phyloP scores from a whole-genome alignment of 1,140 invertebrate genomes.

The Calephelis virginiensis region DNA sequence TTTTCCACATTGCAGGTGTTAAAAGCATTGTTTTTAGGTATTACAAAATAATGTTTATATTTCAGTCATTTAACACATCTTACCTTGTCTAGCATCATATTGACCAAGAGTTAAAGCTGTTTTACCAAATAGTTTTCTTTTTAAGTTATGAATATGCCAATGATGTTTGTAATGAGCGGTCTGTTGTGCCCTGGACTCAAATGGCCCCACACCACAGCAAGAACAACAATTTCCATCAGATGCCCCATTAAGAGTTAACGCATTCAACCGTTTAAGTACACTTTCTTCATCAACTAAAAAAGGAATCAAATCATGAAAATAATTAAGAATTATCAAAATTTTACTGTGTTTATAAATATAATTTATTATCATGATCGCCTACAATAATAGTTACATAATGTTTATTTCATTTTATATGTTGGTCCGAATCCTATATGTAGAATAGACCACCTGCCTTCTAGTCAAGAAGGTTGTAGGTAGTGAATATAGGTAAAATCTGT shows the following conservation, averaged over 20 bases:
- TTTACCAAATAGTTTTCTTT: constrained; percentile 72
- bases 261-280: constrained; percentile 63
- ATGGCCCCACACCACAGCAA: constrained; percentile 72
- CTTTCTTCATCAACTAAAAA: constrained; percentile 66
- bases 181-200: constrained; percentile 61
- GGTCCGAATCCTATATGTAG: too few species aligned
- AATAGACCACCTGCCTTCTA: too few species aligned
- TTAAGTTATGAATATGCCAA: constrained; percentile 74
- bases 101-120: constrained; percentile 52
- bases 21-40: too few species aligned
- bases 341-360: too few species aligned
- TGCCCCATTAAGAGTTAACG: constrained; percentile 55
- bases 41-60: not conserved
- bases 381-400: too few species aligned
- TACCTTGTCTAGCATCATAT: constrained; percentile 66
- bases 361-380: too few species aligned
- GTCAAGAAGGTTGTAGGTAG: too few species aligned
- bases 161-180: constrained; percentile 73
- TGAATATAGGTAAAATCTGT: too few species aligned
- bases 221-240: constrained; percentile 66
- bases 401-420: too few species aligned
- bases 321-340: too few species aligned
- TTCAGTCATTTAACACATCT: not conserved
- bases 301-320: not conserved
- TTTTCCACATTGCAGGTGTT: too few species aligned